Conservation (phyloP, 1,140 invertebrate genomes). For the Capitella teleta region DNA sequence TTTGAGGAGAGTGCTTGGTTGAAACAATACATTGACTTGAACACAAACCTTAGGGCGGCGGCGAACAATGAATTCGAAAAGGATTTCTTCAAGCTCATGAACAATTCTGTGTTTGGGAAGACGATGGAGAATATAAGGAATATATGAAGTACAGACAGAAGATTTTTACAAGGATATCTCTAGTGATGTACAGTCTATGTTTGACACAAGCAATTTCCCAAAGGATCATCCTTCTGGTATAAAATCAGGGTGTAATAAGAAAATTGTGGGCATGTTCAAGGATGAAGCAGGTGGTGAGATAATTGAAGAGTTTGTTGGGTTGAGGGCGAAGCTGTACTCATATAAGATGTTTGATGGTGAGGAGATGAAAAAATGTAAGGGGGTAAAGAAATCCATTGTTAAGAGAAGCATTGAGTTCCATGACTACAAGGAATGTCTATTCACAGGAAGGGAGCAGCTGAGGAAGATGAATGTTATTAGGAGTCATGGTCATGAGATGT, state of each 20-base stretch:
- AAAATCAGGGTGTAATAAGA: neutral
- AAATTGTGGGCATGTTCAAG: neutral
- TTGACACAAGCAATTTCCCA: neutral
- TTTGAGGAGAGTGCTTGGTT: too few species aligned
- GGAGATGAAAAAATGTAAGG: neutral
- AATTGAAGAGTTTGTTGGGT: neutral
- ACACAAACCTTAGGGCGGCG: too few species aligned
- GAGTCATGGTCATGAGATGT: neutral
- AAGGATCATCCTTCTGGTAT: neutral
- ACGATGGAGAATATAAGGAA: too few species aligned
- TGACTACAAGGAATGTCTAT: neutral
- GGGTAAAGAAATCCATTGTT: neutral
- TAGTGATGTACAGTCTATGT: neutral
- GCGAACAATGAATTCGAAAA: too few species aligned
- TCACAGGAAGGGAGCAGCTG: neutral
- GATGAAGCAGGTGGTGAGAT: neutral
- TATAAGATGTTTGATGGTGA: neutral
- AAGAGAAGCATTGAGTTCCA: neutral
- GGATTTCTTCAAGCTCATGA: too few species aligned
- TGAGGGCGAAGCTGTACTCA: neutral
- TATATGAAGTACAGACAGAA: neutral
- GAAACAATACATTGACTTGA: too few species aligned
- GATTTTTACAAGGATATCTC: neutral
- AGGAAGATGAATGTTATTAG: neutral
- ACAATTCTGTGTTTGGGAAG: too few species aligned